phyloP scores from a whole-genome alignment of 2,888 invertebrate species.

The Pammene fasciana region DNA sequence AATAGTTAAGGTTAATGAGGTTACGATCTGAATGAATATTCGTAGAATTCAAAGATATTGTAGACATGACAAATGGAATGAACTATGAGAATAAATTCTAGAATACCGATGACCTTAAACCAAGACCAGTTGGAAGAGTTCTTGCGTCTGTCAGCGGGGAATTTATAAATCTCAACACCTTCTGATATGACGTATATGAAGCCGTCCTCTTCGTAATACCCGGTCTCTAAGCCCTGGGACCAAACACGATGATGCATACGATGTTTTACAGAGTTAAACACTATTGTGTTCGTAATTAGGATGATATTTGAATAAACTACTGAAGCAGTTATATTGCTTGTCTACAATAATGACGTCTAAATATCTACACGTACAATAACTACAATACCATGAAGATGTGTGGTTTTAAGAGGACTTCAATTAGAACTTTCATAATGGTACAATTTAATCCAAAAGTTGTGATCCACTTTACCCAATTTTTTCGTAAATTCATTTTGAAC shows the following conservation, averaged over 20 bases:
- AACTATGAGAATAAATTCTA: constrained; percentile 64
- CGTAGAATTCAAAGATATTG: constrained; percentile 41
- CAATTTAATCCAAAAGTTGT: constrained; percentile 15
- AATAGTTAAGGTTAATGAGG: constrained; percentile 11
- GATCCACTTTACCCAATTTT: not conserved
- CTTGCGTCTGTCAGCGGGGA: constrained; percentile 84
- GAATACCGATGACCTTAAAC: constrained; percentile 85
- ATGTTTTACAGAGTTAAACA: constrained; percentile 52
- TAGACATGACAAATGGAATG: constrained; percentile 75
- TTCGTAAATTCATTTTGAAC: not conserved
- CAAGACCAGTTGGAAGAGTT: constrained; percentile 86
- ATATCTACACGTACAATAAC: constrained; percentile 29
- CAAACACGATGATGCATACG: constrained; percentile 71
- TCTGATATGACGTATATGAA: constrained; percentile 85
- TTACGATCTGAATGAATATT: constrained; percentile 27
- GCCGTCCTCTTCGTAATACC: constrained; percentile 85
- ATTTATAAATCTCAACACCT: constrained; percentile 85
- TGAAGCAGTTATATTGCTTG: constrained; percentile 34
- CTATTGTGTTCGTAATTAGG: constrained; percentile 34
- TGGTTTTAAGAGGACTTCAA: not conserved
- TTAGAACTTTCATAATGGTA: not conserved
- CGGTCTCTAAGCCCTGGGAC: constrained; percentile 82
- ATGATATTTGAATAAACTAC: constrained; percentile 33
- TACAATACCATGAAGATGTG: constrained; percentile 16
- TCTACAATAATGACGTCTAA: constrained; percentile 20